Percentiles rank a stretch among this genome's conserved stretches.
phyloP scores from a whole-genome alignment of 92 coral and sea anemone species.

The Zoanthus solanderi region DNA sequence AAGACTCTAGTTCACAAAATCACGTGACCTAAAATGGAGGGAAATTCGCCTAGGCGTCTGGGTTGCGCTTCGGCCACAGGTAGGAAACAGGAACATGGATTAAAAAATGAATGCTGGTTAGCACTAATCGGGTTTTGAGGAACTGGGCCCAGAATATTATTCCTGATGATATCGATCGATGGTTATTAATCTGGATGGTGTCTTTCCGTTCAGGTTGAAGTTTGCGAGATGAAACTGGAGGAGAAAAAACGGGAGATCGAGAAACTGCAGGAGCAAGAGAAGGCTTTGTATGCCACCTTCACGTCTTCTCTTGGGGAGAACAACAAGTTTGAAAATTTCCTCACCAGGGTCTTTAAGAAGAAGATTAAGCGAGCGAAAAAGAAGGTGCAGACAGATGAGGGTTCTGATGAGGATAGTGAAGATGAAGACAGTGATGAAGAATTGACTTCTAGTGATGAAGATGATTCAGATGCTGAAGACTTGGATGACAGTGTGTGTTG shows the following conservation, averaged over 20 bases:
- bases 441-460: constrained; percentile 94
- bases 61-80: too few relatives aligned
- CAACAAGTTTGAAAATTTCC: constrained; percentile 95
- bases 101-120: too few relatives aligned
- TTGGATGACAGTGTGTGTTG: constrained; percentile 98
- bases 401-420: constrained; percentile 98
- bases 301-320: constrained; percentile 94
- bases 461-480: constrained; percentile 93
- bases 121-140: too few relatives aligned
- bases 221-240: constrained; percentile 92
- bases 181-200: background rate
- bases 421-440: constrained; percentile 99
- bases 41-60: too few relatives aligned
- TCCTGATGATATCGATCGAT: background rate
- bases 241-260: constrained; percentile 94
- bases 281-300: constrained; percentile 88
- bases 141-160: background rate
- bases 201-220: constrained; percentile 78
- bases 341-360: constrained; percentile 96
- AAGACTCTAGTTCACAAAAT: too few relatives aligned
- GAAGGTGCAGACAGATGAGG: constrained; percentile 88
- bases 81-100: too few relatives aligned
- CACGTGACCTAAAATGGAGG: too few relatives aligned
- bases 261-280: constrained; percentile 94
- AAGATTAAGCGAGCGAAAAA: constrained; percentile 97